phyloP scores from a whole-genome alignment of 2,888 invertebrate species.

The Xestia xanthographa region DNA sequence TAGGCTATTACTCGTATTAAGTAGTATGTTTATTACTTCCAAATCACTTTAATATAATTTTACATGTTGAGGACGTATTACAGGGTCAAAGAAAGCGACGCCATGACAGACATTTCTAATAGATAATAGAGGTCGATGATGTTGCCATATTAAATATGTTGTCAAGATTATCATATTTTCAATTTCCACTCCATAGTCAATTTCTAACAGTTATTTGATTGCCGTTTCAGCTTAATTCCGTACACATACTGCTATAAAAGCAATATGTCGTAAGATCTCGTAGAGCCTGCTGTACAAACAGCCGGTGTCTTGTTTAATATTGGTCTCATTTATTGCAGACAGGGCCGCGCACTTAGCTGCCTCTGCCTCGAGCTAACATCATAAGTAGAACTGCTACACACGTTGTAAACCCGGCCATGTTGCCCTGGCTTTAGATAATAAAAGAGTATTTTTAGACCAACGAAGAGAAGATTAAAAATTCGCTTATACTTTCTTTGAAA shows the following conservation, averaged over 20 bases:
- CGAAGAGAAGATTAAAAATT: slow-evolving; percentile 13
- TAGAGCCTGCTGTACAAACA: slow-evolving; percentile 36
- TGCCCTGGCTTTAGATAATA: slow-evolving; percentile 31
- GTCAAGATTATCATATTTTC: too few relatives aligned
- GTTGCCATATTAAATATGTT: too few relatives aligned
- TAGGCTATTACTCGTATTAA: too few relatives aligned
- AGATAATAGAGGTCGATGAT: too few relatives aligned
- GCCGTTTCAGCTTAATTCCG: neutral
- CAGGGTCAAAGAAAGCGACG: too few relatives aligned
- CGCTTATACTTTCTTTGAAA: slow-evolving; percentile 5
- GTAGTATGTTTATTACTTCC: too few relatives aligned
- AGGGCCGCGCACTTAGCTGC: slow-evolving; percentile 47
- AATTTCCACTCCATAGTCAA: neutral
- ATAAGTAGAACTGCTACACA: slow-evolving; percentile 43
- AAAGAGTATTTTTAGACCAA: slow-evolving; percentile 47
- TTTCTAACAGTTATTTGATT: slow-evolving; percentile 2
- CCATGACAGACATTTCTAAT: too few relatives aligned
- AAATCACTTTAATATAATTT: too few relatives aligned
- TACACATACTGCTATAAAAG: neutral
- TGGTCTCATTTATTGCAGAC: slow-evolving; percentile 58
- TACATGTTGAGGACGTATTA: too few relatives aligned
- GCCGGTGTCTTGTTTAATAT: slow-evolving; percentile 63
- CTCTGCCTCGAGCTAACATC: slow-evolving; percentile 24
- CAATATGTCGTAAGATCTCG: slow-evolving; percentile 26
- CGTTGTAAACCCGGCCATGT: slow-evolving; percentile 29